phyloP scores from a whole-genome alignment of 2,113 vertebrate species.

The Sander vitreus region DNA sequence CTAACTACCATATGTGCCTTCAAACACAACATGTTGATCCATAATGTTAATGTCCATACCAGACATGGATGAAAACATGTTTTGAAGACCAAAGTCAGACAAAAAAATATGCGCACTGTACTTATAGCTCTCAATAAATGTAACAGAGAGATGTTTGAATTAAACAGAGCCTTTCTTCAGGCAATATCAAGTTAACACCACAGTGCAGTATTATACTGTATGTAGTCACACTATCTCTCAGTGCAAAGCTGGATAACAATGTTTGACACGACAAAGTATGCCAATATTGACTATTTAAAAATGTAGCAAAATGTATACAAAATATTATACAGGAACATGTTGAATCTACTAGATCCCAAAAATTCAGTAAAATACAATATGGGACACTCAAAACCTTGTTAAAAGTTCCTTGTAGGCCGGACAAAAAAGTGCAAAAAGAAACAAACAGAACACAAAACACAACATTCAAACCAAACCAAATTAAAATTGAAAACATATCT shows the following conservation, averaged over 20 bases:
- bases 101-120: background rate
- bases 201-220: background rate
- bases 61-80: background rate
- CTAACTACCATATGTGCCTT: background rate
- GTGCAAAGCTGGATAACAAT: background rate
- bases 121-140: background rate
- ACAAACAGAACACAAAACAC: background rate
- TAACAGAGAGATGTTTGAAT: background rate
- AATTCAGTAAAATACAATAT: background rate
- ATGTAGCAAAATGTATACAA: background rate
- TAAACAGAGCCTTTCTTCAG: background rate
- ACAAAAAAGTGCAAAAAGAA: background rate
- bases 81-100: background rate
- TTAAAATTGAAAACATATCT: conserved; percentile 1
- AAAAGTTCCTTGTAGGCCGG: too few relatives aligned
- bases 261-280: background rate
- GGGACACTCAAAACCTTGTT: background rate
- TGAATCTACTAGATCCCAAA: background rate
- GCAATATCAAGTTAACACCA: background rate
- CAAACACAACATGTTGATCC: background rate
- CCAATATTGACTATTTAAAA: background rate
- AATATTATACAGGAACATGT: background rate
- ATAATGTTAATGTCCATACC: background rate
- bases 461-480: background rate
- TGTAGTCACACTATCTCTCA: background rate